Evolutionary conservation across 2,113 vertebrate genomes (phyloP).

Genomic region (Pituophis catenifer): DNA sequence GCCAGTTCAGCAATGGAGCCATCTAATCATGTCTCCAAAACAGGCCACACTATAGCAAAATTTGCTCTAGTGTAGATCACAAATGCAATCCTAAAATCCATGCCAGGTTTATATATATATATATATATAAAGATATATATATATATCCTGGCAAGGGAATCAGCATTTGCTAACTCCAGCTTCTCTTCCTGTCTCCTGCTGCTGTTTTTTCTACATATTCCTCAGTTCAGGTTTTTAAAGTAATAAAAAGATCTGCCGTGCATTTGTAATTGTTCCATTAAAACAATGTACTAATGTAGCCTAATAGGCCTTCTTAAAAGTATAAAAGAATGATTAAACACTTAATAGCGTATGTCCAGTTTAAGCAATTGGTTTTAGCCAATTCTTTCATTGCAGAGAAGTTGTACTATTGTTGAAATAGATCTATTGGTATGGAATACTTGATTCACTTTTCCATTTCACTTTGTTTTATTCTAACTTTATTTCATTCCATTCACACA

Average conservation of each 20-base stretch:
- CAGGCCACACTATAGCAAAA: background rate
- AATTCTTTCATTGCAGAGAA: slow-evolving; percentile 37
- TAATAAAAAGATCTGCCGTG: slow-evolving; percentile 19
- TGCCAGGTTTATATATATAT: background rate
- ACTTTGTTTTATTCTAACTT: slow-evolving; percentile 48
- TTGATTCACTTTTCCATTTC: slow-evolving; percentile 53
- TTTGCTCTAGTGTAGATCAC: background rate
- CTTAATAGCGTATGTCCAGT: slow-evolving; percentile 27
- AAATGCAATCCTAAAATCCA: background rate
- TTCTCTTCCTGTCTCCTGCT: background rate
- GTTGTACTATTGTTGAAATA: slow-evolving; percentile 40
- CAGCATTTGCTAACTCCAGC: background rate
- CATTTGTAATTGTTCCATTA: slow-evolving; percentile 1
- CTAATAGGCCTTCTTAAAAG: background rate
- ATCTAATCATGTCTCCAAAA: background rate
- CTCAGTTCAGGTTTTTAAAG: slow-evolving; percentile 31
- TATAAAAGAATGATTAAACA: slow-evolving; percentile 30
- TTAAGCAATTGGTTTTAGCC: slow-evolving; percentile 20
- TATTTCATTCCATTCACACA: background rate
- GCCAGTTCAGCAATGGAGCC: background rate
- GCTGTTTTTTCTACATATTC: background rate
- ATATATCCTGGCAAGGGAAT: background rate
- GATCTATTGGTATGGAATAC: slow-evolving; percentile 9
- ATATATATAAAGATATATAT: background rate
- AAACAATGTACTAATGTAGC: background rate